These are phyloP conservation scores for Adelges cooleyi DNA, from an alignment of 1,140 invertebrate genomes.

Conservation along the genomic window DNA sequence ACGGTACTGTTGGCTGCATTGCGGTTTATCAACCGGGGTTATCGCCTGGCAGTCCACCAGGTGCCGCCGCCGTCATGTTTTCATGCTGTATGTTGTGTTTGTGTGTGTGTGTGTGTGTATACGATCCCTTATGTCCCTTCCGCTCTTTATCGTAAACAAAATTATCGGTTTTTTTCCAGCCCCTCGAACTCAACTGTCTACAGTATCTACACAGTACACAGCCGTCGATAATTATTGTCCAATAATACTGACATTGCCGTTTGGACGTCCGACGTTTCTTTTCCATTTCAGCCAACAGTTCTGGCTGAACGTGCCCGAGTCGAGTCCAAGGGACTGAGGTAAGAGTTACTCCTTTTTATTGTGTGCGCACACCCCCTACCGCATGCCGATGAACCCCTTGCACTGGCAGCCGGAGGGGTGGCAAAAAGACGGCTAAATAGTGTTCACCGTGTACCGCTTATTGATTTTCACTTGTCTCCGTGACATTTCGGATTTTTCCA, in stretches of 20 bases:
- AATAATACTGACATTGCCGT: no score
- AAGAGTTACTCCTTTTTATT: slow-evolving; percentile 9
- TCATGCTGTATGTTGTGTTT: neutral
- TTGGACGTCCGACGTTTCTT: no score
- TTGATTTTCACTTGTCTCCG: slow-evolving; percentile 9
- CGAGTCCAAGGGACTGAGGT: slow-evolving; percentile 6
- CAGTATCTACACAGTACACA: neutral
- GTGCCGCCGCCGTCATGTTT: slow-evolving; percentile 6
- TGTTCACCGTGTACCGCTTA: neutral
- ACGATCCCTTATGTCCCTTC: slow-evolving; percentile 25
- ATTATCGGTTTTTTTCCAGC: slow-evolving; percentile 14
- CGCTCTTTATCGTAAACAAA: slow-evolving; percentile 23
- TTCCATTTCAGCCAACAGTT: no score
- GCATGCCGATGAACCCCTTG: neutral
- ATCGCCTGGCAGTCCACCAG: neutral
- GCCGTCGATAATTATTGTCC: no score
- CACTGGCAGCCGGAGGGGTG: neutral
- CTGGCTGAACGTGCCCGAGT: neutral
- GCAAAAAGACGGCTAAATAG: neutral
- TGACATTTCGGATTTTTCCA: neutral
- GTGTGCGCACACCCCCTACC: neutral
- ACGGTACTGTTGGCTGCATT: slow-evolving; percentile 8
- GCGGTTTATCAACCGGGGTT: neutral
- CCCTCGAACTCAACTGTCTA: neutral
- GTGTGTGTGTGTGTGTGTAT: neutral